phyloP scores from a whole-genome alignment of 1,140 invertebrate genomes.

The Bacillus rossius region DNA sequence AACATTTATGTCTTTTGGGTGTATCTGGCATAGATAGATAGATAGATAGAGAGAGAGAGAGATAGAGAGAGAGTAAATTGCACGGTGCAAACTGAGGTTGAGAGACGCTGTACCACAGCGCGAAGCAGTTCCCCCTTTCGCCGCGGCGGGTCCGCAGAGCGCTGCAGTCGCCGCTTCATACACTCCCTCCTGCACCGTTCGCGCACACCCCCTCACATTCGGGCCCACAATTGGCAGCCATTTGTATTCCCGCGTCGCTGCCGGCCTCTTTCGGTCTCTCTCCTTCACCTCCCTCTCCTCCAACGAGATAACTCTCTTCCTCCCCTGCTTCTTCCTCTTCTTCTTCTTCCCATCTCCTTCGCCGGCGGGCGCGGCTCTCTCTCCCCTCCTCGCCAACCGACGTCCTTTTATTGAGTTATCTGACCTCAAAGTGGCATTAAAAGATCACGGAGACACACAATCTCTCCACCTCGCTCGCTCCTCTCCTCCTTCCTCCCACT shows the following conservation, averaged over 20 bases:
- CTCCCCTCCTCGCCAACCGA: too few species aligned
- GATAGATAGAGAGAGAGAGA: too few species aligned
- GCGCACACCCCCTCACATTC: neutral
- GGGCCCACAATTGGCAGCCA: conserved; percentile 6
- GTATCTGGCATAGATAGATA: too few species aligned
- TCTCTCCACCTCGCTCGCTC: too few species aligned
- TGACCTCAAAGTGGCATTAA: conserved; percentile 8
- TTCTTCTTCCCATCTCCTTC: too few species aligned
- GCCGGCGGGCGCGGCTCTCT: neutral
- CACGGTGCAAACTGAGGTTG: too few species aligned
- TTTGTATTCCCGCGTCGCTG: conserved; percentile 3
- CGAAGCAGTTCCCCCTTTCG: neutral
- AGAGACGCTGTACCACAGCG: neutral
- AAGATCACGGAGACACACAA: conserved; percentile 2
- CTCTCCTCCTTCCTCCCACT: too few species aligned
- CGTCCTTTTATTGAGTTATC: conserved; percentile 8
- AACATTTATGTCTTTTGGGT: too few species aligned
- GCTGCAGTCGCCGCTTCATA: neutral
- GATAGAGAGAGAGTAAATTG: too few species aligned
- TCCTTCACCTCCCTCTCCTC: too few species aligned
- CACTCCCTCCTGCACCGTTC: neutral
- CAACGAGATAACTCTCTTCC: neutral
- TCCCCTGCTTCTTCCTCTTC: too few species aligned
- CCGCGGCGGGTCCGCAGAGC: neutral
- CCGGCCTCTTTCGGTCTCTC: neutral